phyloP scores from a whole-genome alignment of 2,888 invertebrate species.

The Beris chalybata region DNA sequence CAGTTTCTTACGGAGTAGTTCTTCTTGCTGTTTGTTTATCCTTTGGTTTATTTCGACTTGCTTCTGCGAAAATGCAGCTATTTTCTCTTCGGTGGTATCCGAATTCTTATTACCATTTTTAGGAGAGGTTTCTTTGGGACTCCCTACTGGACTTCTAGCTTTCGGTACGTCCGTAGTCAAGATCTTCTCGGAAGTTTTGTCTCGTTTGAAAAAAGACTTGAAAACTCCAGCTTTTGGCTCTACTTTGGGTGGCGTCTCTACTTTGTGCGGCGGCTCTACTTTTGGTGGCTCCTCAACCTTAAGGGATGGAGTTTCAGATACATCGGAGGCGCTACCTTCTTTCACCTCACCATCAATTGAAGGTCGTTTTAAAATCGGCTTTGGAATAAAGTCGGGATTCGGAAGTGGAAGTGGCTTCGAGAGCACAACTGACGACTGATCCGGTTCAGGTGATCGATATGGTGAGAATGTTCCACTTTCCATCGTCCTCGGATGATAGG shows the following conservation, averaged over 20 bases:
- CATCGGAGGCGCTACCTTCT: neutral
- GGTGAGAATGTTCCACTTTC: slow-evolving; percentile 52
- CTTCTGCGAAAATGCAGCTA: slow-evolving; percentile 45
- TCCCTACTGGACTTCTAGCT: neutral
- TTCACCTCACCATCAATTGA: slow-evolving; percentile 39
- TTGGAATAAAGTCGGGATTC: slow-evolving; percentile 73
- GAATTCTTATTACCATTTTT: slow-evolving; percentile 1
- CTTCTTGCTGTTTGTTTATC: slow-evolving; percentile 49
- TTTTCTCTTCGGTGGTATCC: slow-evolving; percentile 55
- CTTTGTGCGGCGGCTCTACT: neutral
- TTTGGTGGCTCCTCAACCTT: slow-evolving; percentile 12
- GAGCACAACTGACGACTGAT: slow-evolving; percentile 63
- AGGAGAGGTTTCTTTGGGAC: slow-evolving; percentile 14
- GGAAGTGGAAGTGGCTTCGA: slow-evolving; percentile 65
- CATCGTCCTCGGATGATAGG: slow-evolving; percentile 68
- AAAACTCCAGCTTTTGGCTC: slow-evolving; percentile 43
- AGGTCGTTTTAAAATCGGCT: slow-evolving; percentile 74
- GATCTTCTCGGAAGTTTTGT: slow-evolving; percentile 36
- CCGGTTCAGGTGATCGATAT: slow-evolving; percentile 56
- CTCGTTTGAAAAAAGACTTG: slow-evolving; percentile 43
- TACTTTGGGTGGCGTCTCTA: slow-evolving; percentile 20
- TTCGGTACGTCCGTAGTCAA: slow-evolving; percentile 5
- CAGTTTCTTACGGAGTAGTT: slow-evolving; percentile 47
- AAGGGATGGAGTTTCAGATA: slow-evolving; percentile 40
- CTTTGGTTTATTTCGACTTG: slow-evolving; percentile 55